Evolutionary conservation across 2,113 vertebrate genomes (phyloP), one percentile per base, ranked within the genome.

Genomic region (Boulengeromyrus knoepffleri): DNA sequence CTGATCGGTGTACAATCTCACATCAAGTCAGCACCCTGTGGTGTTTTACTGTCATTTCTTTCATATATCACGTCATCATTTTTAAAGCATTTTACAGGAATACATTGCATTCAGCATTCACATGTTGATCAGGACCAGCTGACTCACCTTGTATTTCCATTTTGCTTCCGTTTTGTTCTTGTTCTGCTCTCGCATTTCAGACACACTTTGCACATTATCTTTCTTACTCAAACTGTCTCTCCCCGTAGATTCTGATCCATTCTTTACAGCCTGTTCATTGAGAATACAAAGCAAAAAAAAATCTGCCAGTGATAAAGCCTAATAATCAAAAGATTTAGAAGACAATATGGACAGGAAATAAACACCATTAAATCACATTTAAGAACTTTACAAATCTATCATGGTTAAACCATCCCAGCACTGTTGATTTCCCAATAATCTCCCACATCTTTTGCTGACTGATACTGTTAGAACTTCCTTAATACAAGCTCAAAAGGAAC

Each of bases 91-190:
- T 49, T 5, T 5, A 31, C 84, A 12, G 39, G 1, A 47, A 42
- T 5, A 46, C n/a, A 27, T 3, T 19, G 13, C n/a, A 47, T 47
- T 52, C 24, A 12, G 10, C 50, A 88, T 39, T 46, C 15, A 42
- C 27, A 3, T 42, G 36, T 17, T 36, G 36, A 31, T 58, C 21
- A 31, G 13, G 24, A 7, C 53, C 19, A 36, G 31, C 66, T 70
- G 47, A 6, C 92, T 93, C 95, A 99, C 99, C 98, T 99, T 99
- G 24, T 99, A 99, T 93, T 99, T 99, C 99, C 98, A 99, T 91
- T 99, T 99, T 53, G 98, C 97, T 95, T 99, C 98, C 0, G 97
- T 97, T 96, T 99, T 99, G 95, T 96, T 98, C 95, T 99, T 99
- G 86, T 97, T 98, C 92, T 98, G 99, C 90, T 99, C 98, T 92